Evolutionary conservation across 2,797 vertebrate genomes (phyloP).

Genomic region (Lycodopsis pacificus): DNA sequence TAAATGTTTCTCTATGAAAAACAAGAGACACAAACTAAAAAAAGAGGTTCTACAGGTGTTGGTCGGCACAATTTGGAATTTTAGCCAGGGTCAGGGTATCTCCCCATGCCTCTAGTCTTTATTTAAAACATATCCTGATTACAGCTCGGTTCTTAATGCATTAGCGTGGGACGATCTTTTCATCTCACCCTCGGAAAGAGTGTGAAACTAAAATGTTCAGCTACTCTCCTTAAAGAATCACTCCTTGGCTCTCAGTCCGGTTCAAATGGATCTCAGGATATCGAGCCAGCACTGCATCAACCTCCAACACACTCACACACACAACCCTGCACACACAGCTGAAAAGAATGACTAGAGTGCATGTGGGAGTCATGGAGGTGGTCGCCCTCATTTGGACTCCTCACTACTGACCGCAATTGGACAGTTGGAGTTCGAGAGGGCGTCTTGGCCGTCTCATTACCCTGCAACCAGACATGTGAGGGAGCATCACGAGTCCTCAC

Average conservation of each 20-base stretch:
- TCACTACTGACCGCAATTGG: slow-evolving; percentile 57
- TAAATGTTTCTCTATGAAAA: not conserved
- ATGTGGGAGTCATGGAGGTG: slow-evolving; percentile 46
- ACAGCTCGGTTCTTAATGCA: not conserved
- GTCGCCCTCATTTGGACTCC: slow-evolving; percentile 59
- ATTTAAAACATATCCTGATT: not conserved
- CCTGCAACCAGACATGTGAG: slow-evolving; percentile 49
- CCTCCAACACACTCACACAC: slow-evolving; percentile 6
- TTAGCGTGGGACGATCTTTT: not conserved
- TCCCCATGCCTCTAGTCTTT: not conserved
- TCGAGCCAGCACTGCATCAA: not conserved
- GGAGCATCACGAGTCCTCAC: slow-evolving; percentile 57
- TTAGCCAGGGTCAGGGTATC: not conserved
- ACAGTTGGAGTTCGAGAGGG: slow-evolving; percentile 64
- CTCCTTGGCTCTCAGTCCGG: slow-evolving; percentile 1
- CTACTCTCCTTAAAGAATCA: not conserved
- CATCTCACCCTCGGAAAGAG: not conserved
- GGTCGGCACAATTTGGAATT: not conserved
- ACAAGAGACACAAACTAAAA: not conserved
- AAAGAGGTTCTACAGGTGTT: not conserved
- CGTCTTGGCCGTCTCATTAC: slow-evolving; percentile 74
- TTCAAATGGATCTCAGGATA: slow-evolving; percentile 10
- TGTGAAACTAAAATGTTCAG: not conserved
- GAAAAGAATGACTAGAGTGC: slow-evolving; percentile 41
- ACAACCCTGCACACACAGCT: not conserved